A percentile compares a stretch with the other conserved stretches of the same genome.
Evolutionary conservation across 2,113 vertebrate species (phyloP).

Genomic region (Sisor rabdophorus): DNA sequence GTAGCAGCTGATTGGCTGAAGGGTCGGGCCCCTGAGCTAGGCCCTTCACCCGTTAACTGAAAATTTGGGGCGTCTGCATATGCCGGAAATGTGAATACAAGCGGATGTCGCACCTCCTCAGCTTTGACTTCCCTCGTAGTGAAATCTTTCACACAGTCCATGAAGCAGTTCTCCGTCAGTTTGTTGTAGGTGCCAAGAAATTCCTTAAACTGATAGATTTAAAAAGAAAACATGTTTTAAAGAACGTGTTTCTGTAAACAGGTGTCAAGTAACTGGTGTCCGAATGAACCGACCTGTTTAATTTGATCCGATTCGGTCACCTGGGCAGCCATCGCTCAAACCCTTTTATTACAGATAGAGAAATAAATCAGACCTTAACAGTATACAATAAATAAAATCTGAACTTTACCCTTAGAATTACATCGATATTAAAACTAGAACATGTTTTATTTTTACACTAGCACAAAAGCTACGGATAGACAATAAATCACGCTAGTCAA

Average conservation of each 20-base stretch:
- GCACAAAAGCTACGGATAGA: background rate
- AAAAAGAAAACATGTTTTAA: background rate
- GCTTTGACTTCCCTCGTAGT: slow-evolving; percentile 88
- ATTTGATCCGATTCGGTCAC: slow-evolving; percentile 91
- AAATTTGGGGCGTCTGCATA: too few species aligned
- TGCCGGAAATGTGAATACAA: too few species aligned
- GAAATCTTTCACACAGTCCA: slow-evolving; percentile 97
- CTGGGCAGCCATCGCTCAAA: slow-evolving; percentile 78
- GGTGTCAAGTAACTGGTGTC: background rate
- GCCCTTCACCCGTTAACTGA: too few species aligned
- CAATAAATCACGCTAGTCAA: background rate
- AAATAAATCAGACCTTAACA: background rate
- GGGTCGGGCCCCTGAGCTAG: too few species aligned
- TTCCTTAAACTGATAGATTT: slow-evolving; percentile 85
- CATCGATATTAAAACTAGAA: background rate
- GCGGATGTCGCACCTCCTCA: slow-evolving; percentile 79
- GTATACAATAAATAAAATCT: accelerated
- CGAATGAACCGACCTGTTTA: slow-evolving; percentile 79
- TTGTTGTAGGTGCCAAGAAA: slow-evolving; percentile 98
- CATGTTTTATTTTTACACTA: background rate
- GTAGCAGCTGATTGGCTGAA: too few species aligned
- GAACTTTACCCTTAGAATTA: too few species aligned
- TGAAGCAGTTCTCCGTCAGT: slow-evolving; percentile 94
- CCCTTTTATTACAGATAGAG: background rate
- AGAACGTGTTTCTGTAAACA: background rate